Evolutionary conservation across 2,797 vertebrate genomes (phyloP).

Genomic region (Mus caroli): DNA sequence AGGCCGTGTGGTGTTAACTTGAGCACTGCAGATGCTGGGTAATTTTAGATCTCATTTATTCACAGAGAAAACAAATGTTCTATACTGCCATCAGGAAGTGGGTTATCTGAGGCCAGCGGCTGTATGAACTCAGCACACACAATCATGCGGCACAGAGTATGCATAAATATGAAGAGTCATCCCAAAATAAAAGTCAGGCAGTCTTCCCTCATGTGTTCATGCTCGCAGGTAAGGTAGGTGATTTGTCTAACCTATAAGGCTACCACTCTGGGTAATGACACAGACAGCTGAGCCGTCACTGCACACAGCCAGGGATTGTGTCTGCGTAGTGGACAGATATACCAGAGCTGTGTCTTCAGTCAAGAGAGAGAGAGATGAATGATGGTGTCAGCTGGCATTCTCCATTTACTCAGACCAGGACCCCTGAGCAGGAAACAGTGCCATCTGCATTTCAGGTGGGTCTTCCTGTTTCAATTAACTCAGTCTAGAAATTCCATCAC

Average conservation of each 20-base stretch:
- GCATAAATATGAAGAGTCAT: background rate
- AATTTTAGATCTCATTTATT: constrained; percentile 68
- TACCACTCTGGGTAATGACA: background rate
- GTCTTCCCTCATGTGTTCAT: background rate
- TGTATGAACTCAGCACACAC: constrained; percentile 9
- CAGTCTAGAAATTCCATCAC: background rate
- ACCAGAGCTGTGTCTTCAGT: background rate
- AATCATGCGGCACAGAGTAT: background rate
- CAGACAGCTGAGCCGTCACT: background rate
- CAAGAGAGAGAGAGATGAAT: background rate
- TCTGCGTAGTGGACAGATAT: background rate
- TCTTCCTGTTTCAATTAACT: background rate
- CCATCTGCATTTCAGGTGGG: background rate
- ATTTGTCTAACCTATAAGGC: background rate
- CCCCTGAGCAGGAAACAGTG: background rate
- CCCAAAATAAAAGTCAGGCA: background rate
- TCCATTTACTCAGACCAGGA: background rate
- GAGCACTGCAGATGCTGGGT: constrained; percentile 67
- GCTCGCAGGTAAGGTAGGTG: background rate
- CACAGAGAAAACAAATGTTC: constrained; percentile 65
- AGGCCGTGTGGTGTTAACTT: background rate
- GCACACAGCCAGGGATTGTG: background rate
- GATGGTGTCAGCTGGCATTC: background rate
- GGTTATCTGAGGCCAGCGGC: constrained; percentile 66
- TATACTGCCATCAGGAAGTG: background rate